Evolutionary conservation across 2,113 vertebrate genomes (phyloP).

Genomic region (Dasyornis broadbenti): DNA sequence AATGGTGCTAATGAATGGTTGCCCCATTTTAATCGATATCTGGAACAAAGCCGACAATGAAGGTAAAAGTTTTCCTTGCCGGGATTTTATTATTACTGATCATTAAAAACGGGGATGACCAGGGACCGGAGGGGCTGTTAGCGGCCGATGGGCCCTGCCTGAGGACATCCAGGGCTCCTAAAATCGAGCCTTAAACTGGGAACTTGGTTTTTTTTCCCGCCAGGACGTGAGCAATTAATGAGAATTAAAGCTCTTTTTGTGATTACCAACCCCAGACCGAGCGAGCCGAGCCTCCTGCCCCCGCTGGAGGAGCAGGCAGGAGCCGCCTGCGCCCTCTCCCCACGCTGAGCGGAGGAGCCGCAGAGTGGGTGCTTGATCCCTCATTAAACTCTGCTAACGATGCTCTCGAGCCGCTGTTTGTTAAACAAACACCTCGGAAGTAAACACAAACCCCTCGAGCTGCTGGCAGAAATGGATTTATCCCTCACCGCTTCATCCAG

Average conservation of each 20-base stretch:
- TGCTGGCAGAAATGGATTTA: not conserved
- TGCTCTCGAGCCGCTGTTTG: not conserved
- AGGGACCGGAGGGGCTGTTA: not conserved
- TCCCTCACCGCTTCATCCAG: no score
- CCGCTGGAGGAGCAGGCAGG: not conserved
- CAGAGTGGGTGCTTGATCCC: accelerated
- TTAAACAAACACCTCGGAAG: not conserved
- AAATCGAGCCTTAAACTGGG: not conserved
- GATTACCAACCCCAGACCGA: not conserved
- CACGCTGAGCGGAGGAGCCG: accelerated
- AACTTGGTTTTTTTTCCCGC: not conserved
- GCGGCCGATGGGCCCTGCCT: no score
- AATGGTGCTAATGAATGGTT: not conserved
- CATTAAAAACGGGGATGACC: not conserved
- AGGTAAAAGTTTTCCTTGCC: not conserved
- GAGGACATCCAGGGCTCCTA: not conserved
- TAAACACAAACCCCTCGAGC: not conserved
- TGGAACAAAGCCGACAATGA: not conserved
- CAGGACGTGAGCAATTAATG: not conserved
- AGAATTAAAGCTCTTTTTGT: not conserved
- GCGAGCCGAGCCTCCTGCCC: not conserved
- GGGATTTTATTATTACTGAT: not conserved
- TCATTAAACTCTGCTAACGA: not conserved
- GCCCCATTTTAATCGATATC: not conserved
- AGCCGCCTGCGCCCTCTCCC: not conserved